Conservation (phyloP, 2,888 invertebrate species). For the Acleris holmiana region DNA sequence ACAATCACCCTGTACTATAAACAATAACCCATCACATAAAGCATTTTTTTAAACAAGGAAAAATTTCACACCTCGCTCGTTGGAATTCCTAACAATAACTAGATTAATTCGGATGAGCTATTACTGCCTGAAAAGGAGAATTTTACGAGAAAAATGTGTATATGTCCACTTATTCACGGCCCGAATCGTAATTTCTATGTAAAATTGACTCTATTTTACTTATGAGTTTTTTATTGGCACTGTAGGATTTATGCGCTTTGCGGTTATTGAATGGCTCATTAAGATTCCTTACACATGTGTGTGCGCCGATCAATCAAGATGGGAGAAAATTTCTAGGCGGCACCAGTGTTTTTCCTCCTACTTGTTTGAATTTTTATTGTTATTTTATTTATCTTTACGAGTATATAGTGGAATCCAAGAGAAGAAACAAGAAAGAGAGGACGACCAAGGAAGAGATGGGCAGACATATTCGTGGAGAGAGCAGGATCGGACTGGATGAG, state of each 20-base stretch:
- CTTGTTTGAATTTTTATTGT: background rate
- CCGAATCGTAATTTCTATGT: no score
- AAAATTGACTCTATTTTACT: no score
- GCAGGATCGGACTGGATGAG: no score
- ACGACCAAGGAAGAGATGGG: no score
- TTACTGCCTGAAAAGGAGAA: constrained; percentile 50
- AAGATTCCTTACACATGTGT: constrained; percentile 49
- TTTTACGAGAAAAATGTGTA: constrained; percentile 49
- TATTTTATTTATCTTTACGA: background rate
- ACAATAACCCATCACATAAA: constrained; percentile 22
- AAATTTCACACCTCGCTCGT: constrained; percentile 49
- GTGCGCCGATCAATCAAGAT: constrained; percentile 50
- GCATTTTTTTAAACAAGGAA: constrained; percentile 36
- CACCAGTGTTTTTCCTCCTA: background rate
- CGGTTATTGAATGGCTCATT: constrained; percentile 49
- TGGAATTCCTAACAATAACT: constrained; percentile 45
- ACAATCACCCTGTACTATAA: constrained; percentile 20
- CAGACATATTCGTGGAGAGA: no score
- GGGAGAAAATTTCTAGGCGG: constrained; percentile 35
- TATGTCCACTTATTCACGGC: background rate
- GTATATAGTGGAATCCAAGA: no score
- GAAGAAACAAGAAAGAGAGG: no score
- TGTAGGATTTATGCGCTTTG: constrained; percentile 30
- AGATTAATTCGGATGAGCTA: constrained; percentile 33
- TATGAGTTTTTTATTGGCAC: no score